Percentiles rank a stretch among this genome's conserved stretches.
Conservation (phyloP, 1,140 invertebrate species). For the Mizuhopecten yessoensis region DNA sequence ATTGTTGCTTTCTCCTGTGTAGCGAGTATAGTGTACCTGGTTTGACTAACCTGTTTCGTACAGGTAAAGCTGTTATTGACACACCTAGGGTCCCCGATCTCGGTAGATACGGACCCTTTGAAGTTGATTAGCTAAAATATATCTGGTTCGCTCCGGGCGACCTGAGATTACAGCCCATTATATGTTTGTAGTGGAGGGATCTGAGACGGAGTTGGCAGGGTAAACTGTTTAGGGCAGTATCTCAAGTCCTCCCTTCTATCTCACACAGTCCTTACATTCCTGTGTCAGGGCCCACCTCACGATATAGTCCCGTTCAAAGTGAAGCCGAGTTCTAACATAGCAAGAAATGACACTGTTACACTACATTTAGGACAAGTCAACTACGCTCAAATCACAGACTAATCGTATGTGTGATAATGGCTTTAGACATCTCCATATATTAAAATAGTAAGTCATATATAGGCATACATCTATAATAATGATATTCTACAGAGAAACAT, state of each 20-base stretch:
- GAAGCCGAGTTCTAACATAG: background rate
- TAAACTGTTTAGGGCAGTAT: background rate
- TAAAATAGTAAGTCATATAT: too few relatives aligned
- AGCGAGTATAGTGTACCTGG: background rate
- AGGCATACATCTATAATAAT: too few relatives aligned
- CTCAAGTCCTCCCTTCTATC: background rate
- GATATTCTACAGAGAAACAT: too few relatives aligned
- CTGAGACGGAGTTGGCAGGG: background rate
- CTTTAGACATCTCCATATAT: too few relatives aligned
- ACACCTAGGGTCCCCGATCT: background rate
- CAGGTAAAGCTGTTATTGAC: conserved; percentile 25
- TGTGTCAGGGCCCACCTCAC: background rate
- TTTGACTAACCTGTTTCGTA: background rate
- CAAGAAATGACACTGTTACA: background rate
- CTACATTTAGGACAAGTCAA: too few relatives aligned
- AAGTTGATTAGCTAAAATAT: conserved; percentile 43
- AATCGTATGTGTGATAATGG: too few relatives aligned
- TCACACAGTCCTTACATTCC: background rate
- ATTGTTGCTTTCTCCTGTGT: background rate
- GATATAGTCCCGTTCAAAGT: background rate
- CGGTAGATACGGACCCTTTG: conserved; percentile 37
- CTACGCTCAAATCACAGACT: too few relatives aligned
- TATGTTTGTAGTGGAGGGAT: conserved; percentile 20
- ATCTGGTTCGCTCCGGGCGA: conserved; percentile 47
- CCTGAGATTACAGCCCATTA: conserved; percentile 40